These are phyloP conservation scores for Schrankia costaestrigalis DNA, from an alignment of 2,888 invertebrate genomes.

Conservation along the genomic window DNA sequence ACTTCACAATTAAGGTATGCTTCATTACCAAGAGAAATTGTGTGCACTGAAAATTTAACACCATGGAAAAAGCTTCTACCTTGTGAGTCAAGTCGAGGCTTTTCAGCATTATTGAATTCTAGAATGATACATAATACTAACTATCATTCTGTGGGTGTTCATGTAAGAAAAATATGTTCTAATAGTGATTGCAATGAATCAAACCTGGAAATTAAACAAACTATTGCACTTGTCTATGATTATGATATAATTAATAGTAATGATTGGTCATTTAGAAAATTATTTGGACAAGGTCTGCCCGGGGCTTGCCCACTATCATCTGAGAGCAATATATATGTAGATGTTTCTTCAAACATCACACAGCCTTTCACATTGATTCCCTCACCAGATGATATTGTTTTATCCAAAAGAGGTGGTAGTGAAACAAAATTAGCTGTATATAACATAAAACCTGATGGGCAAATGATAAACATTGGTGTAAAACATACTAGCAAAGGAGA, in stretches of 20 bases:
- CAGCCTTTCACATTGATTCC: slow-evolving; percentile 84
- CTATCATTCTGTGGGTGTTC: slow-evolving; percentile 94
- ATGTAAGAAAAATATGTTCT: slow-evolving; percentile 89
- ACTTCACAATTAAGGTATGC: slow-evolving; percentile 87
- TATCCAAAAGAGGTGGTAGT: slow-evolving; percentile 85
- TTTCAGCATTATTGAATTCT: slow-evolving; percentile 93
- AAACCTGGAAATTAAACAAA: slow-evolving; percentile 90
- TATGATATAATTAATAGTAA: slow-evolving; percentile 82
- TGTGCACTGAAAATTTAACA: slow-evolving; percentile 99
- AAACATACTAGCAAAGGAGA: slow-evolving; percentile 70
- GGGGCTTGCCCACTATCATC: slow-evolving; percentile 91
- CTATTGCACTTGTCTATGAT: slow-evolving; percentile 94
- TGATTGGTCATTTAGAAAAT: slow-evolving; percentile 92
- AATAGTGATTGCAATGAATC: slow-evolving; percentile 80
- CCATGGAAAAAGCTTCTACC: slow-evolving; percentile 99
- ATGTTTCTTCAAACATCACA: slow-evolving; percentile 83
- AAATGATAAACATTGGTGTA: slow-evolving; percentile 86
- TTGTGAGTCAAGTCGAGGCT: slow-evolving; percentile 93
- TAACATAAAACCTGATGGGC: slow-evolving; percentile 78
- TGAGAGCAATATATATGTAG: slow-evolving; percentile 90
- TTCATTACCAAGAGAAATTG: slow-evolving; percentile 96
- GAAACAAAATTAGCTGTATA: slow-evolving; percentile 86
- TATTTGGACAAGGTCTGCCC: slow-evolving; percentile 92
- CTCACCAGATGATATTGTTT: slow-evolving; percentile 77
- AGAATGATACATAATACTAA: slow-evolving; percentile 95